Evolutionary conservation across 2,888 invertebrate species (phyloP).

Genomic region (Diploptera punctata): DNA sequence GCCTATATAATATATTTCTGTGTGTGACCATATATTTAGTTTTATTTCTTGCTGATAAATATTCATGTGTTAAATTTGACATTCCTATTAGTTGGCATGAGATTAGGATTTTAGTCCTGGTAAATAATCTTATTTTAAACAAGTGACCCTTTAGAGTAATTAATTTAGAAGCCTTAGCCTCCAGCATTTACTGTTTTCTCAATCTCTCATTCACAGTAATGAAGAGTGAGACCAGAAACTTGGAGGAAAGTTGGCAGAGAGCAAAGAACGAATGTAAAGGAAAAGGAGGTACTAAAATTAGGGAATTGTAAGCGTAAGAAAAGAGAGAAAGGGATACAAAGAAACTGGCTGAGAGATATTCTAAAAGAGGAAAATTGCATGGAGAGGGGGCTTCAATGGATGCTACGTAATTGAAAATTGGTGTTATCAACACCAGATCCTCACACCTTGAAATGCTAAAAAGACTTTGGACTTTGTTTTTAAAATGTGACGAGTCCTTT

Average conservation of each 20-base stretch:
- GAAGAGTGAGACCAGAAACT: neutral
- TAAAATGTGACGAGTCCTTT: neutral
- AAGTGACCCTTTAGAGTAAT: too few species aligned
- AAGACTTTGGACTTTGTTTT: neutral
- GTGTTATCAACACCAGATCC: constrained; percentile 9
- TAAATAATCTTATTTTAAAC: too few species aligned
- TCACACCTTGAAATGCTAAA: constrained; percentile 1
- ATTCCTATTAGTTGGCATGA: too few species aligned
- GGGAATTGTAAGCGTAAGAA: neutral
- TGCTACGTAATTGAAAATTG: constrained; percentile 22
- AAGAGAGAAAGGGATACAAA: neutral
- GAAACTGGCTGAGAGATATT: constrained; percentile 1
- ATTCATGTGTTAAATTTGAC: too few species aligned
- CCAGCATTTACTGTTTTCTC: constrained; percentile 22
- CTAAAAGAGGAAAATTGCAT: neutral
- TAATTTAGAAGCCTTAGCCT: too few species aligned
- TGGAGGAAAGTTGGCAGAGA: neutral
- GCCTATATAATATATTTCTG: too few species aligned
- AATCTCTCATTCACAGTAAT: constrained; percentile 18
- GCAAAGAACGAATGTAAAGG: neutral
- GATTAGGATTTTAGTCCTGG: too few species aligned
- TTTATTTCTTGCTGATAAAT: too few species aligned
- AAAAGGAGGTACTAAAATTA: neutral
- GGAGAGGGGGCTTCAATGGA: too few species aligned
- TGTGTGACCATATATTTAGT: too few species aligned